A percentile compares a stretch with the other conserved stretches of the same genome.
phyloP scores from a whole-genome alignment of 2,113 vertebrate genomes.

The Aphyosemion australe region DNA sequence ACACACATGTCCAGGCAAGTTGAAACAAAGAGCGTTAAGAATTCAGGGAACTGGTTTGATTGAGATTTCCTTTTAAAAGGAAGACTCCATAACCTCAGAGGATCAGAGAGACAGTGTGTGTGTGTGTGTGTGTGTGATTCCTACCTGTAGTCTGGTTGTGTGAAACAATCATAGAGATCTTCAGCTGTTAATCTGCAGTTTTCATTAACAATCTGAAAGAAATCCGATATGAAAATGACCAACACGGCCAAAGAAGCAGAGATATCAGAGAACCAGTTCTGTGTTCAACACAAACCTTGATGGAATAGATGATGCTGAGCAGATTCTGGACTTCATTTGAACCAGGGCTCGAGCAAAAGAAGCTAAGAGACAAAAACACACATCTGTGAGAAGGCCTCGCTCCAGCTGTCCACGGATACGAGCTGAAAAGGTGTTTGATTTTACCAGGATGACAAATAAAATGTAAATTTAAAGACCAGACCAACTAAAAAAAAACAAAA shows the following conservation, averaged over 20 bases:
- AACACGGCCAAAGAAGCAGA: background rate
- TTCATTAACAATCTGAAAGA: slow-evolving; percentile 80
- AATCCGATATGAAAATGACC: slow-evolving; percentile 1
- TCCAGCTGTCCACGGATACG: too few species aligned
- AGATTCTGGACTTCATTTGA: slow-evolving; percentile 85
- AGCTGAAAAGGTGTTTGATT: background rate
- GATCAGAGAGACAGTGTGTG: background rate
- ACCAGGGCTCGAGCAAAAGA: slow-evolving; percentile 82
- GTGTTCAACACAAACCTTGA: slow-evolving; percentile 80
- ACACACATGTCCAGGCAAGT: slow-evolving; percentile 31
- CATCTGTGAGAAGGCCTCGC: too few species aligned
- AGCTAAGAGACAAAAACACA: slow-evolving; percentile 67
- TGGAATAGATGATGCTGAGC: slow-evolving; percentile 81
- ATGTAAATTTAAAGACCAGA: background rate
- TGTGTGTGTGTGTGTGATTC: too few species aligned
- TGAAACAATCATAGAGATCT: slow-evolving; percentile 87
- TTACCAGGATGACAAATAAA: background rate
- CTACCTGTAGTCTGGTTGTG: slow-evolving; percentile 87
- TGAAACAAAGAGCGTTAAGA: slow-evolving; percentile 11
- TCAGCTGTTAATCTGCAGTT: slow-evolving; percentile 78
- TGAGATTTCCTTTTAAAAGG: background rate
- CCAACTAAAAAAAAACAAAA: background rate
- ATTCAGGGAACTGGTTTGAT: slow-evolving; percentile 10
- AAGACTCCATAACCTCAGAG: background rate
- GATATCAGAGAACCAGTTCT: background rate